Base-by-base conservation (phyloP, 1,140 invertebrate species). In the Cryptotermes secundus region DNA sequence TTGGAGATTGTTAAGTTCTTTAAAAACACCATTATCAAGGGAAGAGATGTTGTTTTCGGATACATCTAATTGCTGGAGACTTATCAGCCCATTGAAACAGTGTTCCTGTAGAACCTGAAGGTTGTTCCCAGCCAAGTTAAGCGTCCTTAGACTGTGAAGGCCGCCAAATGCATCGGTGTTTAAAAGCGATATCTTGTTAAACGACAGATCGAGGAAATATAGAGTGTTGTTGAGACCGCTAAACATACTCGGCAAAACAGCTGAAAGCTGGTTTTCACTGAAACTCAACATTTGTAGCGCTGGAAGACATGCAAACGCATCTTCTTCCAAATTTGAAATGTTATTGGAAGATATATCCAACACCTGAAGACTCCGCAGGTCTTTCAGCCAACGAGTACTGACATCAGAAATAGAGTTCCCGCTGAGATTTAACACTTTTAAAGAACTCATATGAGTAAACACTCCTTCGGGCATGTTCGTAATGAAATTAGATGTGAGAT, bases 101-200 rank as follows among this genome's bases (percentile, higher is more conserved):
- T 86, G 79, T 26, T 87, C 85, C 12, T 86, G 87, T 31, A 91
- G 85, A 26, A 81, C 79, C 12, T 91, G 90, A 65, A 97, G 90
- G 59, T 92, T 91, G 89, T 97, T 97, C 84, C 94, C 91, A 26
- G 96, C 96, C 16, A 97, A 91, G 86, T 97, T 95, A 80, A 98
- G 90, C 87, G 96, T 94, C 87, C 95, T 93, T 34, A 97, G 89
- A 85, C 92, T 90, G 65, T 90, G 89, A 42, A 96, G 91, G 53
- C 92, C 92, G 9, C 59, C 35, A 45, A 86, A 86, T 22, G 45
- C 45, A 34, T 34, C 45, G 14, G 34, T 34, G 6, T 79, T 79
- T 7, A 86, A n/a, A 88, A 87, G 84, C 89, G 88, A 85, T 92
- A 92, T 89, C 79, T 89, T 84, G 88, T 92, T 92, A 36, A 88